Evolutionary conservation across 2,797 vertebrate genomes (phyloP).

Genomic region (Toxotes lorentzi): DNA sequence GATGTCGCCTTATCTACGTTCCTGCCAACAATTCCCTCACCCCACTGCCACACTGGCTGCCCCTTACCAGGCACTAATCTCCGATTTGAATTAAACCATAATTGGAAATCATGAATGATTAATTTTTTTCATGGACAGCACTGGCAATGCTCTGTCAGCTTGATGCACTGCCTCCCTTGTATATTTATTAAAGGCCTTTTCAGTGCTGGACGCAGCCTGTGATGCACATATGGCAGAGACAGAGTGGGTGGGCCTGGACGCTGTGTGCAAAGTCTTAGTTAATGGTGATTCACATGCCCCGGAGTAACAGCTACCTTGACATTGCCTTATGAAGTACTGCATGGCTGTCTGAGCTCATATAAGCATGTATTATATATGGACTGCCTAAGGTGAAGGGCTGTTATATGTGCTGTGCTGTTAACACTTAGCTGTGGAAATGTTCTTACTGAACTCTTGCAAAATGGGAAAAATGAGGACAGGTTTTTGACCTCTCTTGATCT

Average conservation of each 20-base stretch:
- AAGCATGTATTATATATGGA: slow-evolving; percentile 54
- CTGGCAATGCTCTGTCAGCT: slow-evolving; percentile 64
- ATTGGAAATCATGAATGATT: slow-evolving; percentile 81
- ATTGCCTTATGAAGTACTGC: slow-evolving; percentile 35
- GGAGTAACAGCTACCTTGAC: slow-evolving; percentile 55
- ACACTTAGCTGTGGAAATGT: slow-evolving; percentile 10
- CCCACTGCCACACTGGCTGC: slow-evolving; percentile 50
- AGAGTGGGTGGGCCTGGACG: slow-evolving; percentile 43
- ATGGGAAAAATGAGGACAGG: background rate
- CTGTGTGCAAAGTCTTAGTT: slow-evolving; percentile 42
- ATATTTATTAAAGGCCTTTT: slow-evolving; percentile 65
- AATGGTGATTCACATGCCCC: slow-evolving; percentile 57
- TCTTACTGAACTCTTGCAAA: background rate
- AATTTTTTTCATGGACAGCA: slow-evolving; percentile 57
- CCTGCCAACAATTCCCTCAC: slow-evolving; percentile 64
- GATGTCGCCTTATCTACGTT: slow-evolving; percentile 67
- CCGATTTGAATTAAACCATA: slow-evolving; percentile 81
- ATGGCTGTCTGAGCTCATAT: slow-evolving; percentile 51
- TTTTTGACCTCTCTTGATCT: background rate
- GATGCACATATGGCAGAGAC: slow-evolving; percentile 47
- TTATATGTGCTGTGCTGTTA: background rate
- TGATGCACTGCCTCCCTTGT: slow-evolving; percentile 69
- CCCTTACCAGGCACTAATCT: slow-evolving; percentile 69
- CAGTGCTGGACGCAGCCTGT: slow-evolving; percentile 28
- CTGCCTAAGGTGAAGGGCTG: slow-evolving; percentile 43